Evolutionary conservation across 1,140 invertebrate genomes (phyloP), one percentile per base, ranked within the genome.

Genomic region (Caenorhabditis tropicalis): DNA sequence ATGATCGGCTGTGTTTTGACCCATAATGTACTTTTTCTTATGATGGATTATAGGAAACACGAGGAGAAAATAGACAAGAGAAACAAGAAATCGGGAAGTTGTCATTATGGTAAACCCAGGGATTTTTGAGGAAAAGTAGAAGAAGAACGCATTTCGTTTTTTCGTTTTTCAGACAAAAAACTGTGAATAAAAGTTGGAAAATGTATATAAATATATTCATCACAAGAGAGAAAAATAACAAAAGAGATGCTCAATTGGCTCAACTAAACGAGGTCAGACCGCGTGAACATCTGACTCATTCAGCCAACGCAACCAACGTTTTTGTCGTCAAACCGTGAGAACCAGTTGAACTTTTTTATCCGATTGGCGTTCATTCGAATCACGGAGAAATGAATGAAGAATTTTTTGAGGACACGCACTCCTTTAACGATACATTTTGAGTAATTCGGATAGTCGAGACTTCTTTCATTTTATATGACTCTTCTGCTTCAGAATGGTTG

Each of bases 21-120:
- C 65, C 65, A 74, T 74, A 74, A 74, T 74, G 33, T 74, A 43
- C 65, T 39, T 74, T 74, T 19, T 74, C 65, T 74, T 74, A 74
- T 43, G 65, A 43, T 43, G 65, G 65, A 74, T 74, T 74, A 43
- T 43, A 43, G 65, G 65, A 39, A 74, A 43, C 65, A 74, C 19
- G 21, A 36, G 16, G 39, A 70, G 19, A 36, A n/a, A 70, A 19
- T 5, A 31, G 9, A 36, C 15, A 70, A 70, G 16, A 70, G 21
- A 36, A 36, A 9, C 27, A 70, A 43, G 24, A 36, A 74, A 74
- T 39, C 65, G 29, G 65, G 65, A 74, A 74, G 65, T 74, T 74
- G 65, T 36, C 33, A 74, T 74, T 39, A 74, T 74, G 33, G 21
- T 74, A 74, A 74, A 74, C 65, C 65, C 36, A 24, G 36, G 33